Base-by-base conservation (phyloP, 1,140 invertebrate species). In the Alviniconcha marisindica region DNA sequence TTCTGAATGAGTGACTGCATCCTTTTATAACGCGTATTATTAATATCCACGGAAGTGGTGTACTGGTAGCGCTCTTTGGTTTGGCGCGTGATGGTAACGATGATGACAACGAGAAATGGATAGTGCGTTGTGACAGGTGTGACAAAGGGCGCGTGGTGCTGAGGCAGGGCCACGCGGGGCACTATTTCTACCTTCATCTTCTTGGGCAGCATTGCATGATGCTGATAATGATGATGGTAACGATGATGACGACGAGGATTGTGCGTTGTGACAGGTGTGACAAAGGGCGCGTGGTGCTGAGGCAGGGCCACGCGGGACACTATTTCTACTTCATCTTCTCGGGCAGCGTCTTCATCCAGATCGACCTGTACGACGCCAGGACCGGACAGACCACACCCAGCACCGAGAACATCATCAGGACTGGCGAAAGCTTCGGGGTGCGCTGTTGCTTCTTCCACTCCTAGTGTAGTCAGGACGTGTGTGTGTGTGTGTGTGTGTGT, bases 231-330 rank as follows among this genome's bases (percentile, higher is more conserved):
- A n/a, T n/a, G n/a, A n/a, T n/a, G n/a, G n/a, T n/a, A n/a, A n/a
- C n/a, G n/a, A n/a, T n/a, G n/a, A n/a, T n/a, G n/a, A n/a, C n/a
- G n/a, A n/a, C n/a, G n/a, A n/a, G n/a, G n/a, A n/a, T n/a, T n/a
- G n/a, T n/a, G n/a, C n/a, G n/a, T n/a, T n/a, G n/a, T n/a, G n/a
- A 2, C 85, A 89, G 88, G 69, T 89, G 88, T 69, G 86, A 87
- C 77, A 85, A 84, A 80, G 88, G 87, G 15, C 87, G 88, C 0
- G 85, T 89, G n/a, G 82, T 89, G 15, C 28, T 88, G 0, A 79
- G 88, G 1, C 87, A 89, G 28, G 86, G 85, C n/a, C 88, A 89
- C 84, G 12, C 36, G 12, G 88, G 87, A 0, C 51, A 69, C 2
- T 73, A 86, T 54, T 88, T 89, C 79, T 89, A 88, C 74, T 88